Evolutionary conservation across 2,113 vertebrate species (phyloP).

Genomic region (Monopterus albus): DNA sequence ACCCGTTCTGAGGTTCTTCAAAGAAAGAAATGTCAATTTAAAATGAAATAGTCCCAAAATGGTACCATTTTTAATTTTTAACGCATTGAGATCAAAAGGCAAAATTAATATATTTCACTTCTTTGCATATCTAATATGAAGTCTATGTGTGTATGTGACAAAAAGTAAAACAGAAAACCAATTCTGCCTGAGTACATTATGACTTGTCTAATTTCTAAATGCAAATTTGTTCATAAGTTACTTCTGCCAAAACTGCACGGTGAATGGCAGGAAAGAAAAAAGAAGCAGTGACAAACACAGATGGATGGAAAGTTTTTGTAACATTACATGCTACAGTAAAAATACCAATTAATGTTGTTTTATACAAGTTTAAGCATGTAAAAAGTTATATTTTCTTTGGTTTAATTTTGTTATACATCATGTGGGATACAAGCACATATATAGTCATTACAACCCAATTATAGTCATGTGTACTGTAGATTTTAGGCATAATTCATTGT

Average conservation of each 20-base stretch:
- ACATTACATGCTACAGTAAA: no score
- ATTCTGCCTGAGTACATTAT: slow-evolving; percentile 14
- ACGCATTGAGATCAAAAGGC: slow-evolving; percentile 65
- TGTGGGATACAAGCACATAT: not conserved
- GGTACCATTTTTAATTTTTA: slow-evolving; percentile 56
- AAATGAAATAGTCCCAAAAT: slow-evolving; percentile 62
- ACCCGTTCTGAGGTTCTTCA: slow-evolving; percentile 56
- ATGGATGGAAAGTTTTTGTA: not conserved
- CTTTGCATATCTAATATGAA: slow-evolving; percentile 57
- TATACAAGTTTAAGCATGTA: no score
- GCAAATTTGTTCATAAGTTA: slow-evolving; percentile 3
- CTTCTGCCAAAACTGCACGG: slow-evolving; percentile 1
- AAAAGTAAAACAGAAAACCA: slow-evolving; percentile 11
- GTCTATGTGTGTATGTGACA: slow-evolving; percentile 16
- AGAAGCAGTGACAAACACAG: not conserved
- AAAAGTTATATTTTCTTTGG: no score
- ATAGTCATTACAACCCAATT: not conserved
- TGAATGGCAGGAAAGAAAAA: not conserved
- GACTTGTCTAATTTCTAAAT: slow-evolving; percentile 24
- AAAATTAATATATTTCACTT: slow-evolving; percentile 64
- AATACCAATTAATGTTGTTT: no score
- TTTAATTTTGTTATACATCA: no score
- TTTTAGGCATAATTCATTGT: no score
- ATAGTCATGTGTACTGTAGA: no score
- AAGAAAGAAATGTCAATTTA: slow-evolving; percentile 61